phyloP scores from a whole-genome alignment of 2,888 invertebrate genomes.

The Drosophila anomelani region DNA sequence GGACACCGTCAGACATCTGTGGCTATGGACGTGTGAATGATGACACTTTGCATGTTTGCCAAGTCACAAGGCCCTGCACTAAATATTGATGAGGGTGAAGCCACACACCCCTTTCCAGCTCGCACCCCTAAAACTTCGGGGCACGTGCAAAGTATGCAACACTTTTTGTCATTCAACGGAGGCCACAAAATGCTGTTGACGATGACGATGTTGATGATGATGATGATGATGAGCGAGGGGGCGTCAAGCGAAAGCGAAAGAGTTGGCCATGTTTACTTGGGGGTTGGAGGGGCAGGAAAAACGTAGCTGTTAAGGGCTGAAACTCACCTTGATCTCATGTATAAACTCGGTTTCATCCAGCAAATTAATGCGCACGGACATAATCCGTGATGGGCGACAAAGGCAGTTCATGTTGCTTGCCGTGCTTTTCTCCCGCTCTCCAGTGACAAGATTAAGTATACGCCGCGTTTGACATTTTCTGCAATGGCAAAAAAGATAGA shows the following conservation, averaged over 20 bases:
- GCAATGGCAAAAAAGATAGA: slow-evolving; percentile 57
- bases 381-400: slow-evolving; percentile 84
- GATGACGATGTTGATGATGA: slow-evolving; percentile 8
- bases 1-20: slow-evolving; percentile 29
- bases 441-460: slow-evolving; percentile 52
- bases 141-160: slow-evolving; percentile 77
- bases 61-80: slow-evolving; percentile 73
- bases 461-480: slow-evolving; percentile 48
- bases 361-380: slow-evolving; percentile 91
- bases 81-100: slow-evolving; percentile 75
- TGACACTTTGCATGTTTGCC: slow-evolving; percentile 81
- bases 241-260: slow-evolving; percentile 32
- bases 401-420: slow-evolving; percentile 83
- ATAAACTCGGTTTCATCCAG: slow-evolving; percentile 95
- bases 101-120: slow-evolving; percentile 30
- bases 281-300: neutral
- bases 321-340: slow-evolving; percentile 93
- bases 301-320: slow-evolving; percentile 1
- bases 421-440: slow-evolving; percentile 21
- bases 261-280: slow-evolving; percentile 55
- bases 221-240: neutral
- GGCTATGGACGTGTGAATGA: slow-evolving; percentile 76
- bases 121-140: slow-evolving; percentile 31
- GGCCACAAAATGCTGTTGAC: slow-evolving; percentile 52
- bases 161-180: slow-evolving; percentile 70